These are phyloP conservation scores for Xiphias gladius DNA, from an alignment of 2,113 vertebrate genomes.

Conservation along the genomic window DNA sequence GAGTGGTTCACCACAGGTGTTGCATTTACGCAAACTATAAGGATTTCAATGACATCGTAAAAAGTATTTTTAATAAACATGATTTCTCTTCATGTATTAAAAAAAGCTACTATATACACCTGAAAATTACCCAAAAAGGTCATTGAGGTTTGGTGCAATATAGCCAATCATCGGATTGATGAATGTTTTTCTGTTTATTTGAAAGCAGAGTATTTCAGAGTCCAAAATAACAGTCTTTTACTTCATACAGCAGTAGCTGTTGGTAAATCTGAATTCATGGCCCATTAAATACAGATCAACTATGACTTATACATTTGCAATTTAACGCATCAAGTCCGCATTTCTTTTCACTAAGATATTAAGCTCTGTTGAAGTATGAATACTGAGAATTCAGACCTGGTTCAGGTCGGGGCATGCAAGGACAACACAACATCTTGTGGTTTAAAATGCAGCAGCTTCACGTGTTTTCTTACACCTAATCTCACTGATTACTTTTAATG, in stretches of 20 bases:
- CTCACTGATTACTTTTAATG: slow-evolving; percentile 46
- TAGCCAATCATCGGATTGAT: not conserved
- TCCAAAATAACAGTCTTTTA: slow-evolving; percentile 27
- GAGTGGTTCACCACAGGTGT: slow-evolving; percentile 14
- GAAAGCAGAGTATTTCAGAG: slow-evolving; percentile 3
- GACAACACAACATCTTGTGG: slow-evolving; percentile 38
- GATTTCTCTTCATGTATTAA: not conserved
- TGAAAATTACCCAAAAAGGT: slow-evolving; percentile 6
- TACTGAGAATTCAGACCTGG: slow-evolving; percentile 39
- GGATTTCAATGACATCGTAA: not conserved
- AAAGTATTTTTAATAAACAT: not conserved
- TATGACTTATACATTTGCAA: slow-evolving; percentile 69
- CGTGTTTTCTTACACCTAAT: slow-evolving; percentile 39
- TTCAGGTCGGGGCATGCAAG: slow-evolving; percentile 42
- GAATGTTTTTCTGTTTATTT: slow-evolving; percentile 25
- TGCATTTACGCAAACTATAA: not conserved
- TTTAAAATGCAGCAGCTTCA: slow-evolving; percentile 16
- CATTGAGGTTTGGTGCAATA: not conserved
- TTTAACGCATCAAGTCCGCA: slow-evolving; percentile 56
- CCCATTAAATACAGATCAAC: slow-evolving; percentile 75
- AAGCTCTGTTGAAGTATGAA: slow-evolving; percentile 57
- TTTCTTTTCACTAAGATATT: slow-evolving; percentile 69
- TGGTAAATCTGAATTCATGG: slow-evolving; percentile 69
- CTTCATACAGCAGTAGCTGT: slow-evolving; percentile 44
- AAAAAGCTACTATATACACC: not conserved